A percentile compares a stretch with the other conserved stretches of the same genome.
These are phyloP conservation scores for Athalia cordata DNA, from an alignment of 2,888 invertebrate genomes.

Conservation along the genomic window DNA sequence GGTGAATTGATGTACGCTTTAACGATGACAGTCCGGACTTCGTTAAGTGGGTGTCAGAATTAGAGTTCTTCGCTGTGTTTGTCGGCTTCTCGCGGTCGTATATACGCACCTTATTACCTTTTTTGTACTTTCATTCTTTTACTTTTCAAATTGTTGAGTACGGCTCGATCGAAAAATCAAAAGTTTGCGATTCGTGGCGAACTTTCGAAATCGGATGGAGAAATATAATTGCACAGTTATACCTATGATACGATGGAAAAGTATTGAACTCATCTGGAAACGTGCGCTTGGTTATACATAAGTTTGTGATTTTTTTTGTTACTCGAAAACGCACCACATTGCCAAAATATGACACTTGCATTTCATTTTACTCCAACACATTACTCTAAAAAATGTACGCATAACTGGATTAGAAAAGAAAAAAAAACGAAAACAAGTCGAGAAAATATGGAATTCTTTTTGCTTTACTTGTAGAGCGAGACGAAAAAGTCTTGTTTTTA, in stretches of 20 bases:
- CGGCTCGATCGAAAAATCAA: too few species aligned
- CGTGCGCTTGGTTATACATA: too few species aligned
- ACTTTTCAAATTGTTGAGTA: neutral
- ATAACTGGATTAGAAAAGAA: conserved; percentile 31
- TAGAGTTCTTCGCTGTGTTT: conserved; percentile 34
- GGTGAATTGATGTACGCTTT: conserved; percentile 49
- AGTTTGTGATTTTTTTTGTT: too few species aligned
- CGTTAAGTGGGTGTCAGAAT: conserved; percentile 44
- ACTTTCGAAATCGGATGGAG: too few species aligned
- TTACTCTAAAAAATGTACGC: too few species aligned
- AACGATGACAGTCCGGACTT: conserved; percentile 53
- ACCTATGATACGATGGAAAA: too few species aligned
- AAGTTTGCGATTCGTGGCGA: too few species aligned
- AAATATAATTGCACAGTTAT: too few species aligned
- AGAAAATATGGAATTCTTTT: conserved; percentile 1
- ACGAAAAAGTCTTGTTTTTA: conserved; percentile 59
- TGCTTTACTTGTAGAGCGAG: neutral
- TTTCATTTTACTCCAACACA: too few species aligned
- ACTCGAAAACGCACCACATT: too few species aligned
- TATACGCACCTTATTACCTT: neutral
- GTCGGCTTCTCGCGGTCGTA: neutral
- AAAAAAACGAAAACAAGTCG: conserved; percentile 42
- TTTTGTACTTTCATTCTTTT: neutral
- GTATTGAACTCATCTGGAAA: too few species aligned
- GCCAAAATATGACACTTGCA: too few species aligned